A percentile compares a stretch with the other conserved stretches of the same genome.
Conservation (phyloP, 2,888 invertebrate genomes). For the Panorpa germanica region DNA sequence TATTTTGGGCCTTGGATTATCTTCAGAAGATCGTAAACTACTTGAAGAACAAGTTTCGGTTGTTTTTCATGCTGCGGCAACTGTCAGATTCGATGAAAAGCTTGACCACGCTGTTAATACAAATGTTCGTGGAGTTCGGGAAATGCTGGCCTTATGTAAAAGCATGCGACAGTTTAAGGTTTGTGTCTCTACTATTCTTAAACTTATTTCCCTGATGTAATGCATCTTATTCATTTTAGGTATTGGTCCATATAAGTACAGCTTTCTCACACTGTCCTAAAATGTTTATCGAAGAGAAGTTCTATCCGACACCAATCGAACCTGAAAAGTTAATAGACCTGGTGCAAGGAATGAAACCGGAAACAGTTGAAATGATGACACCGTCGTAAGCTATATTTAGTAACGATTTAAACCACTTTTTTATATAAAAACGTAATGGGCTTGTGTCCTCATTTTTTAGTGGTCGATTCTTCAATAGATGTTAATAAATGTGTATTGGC, state of each 20-base stretch:
- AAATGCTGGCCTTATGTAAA: constrained; percentile 41
- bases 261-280: constrained; percentile 34
- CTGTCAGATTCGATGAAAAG: constrained; percentile 52
- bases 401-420: no score
- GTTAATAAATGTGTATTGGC: no score
- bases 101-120: constrained; percentile 51
- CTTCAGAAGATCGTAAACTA: constrained; percentile 23
- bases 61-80: constrained; percentile 37
- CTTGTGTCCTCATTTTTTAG: no score
- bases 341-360: constrained; percentile 29
- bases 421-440: no score
- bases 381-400: constrained; percentile 29
- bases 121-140: constrained; percentile 49
- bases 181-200: no score
- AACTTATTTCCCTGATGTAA: no score
- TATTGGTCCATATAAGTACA: constrained; percentile 39
- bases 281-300: constrained; percentile 28
- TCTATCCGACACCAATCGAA: constrained; percentile 32
- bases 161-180: constrained; percentile 32
- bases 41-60: constrained; percentile 28
- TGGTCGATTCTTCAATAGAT: no score
- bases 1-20: constrained; percentile 29
- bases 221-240: no score
- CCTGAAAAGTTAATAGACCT: constrained; percentile 28
- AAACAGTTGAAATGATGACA: constrained; percentile 30